Conservation (phyloP, 2,888 invertebrate species). For the Caenorhabditis sulstoni region DNA sequence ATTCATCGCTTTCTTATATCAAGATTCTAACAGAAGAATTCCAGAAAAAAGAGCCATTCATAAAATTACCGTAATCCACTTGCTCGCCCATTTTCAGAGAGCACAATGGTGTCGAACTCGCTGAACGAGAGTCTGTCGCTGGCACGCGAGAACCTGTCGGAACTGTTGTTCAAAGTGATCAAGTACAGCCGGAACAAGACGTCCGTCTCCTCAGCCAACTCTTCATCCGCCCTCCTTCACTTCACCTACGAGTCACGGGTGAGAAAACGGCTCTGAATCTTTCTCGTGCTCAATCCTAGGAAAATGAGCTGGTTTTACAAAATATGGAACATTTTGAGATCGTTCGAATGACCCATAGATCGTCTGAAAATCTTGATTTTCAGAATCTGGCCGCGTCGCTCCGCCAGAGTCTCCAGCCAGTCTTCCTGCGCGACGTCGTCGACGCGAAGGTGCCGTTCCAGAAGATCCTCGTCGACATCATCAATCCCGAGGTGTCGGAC, state of each 20-base stretch:
- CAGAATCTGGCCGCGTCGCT: slow-evolving; percentile 45
- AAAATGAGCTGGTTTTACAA: too few relatives aligned
- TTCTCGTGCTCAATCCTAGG: too few relatives aligned
- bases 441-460: slow-evolving; percentile 54
- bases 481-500: slow-evolving; percentile 70
- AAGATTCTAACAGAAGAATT: too few relatives aligned
- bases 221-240: slow-evolving; percentile 31
- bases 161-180: slow-evolving; percentile 68
- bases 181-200: slow-evolving; percentile 63
- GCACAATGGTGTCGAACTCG: slow-evolving; percentile 59
- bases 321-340: too few relatives aligned
- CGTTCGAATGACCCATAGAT: too few relatives aligned
- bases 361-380: too few relatives aligned
- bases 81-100: slow-evolving; percentile 58
- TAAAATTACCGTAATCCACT: too few relatives aligned
- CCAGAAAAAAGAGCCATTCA: too few relatives aligned
- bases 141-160: slow-evolving; percentile 62
- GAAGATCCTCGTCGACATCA: slow-evolving; percentile 64
- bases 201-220: slow-evolving; percentile 46
- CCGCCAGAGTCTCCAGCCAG: slow-evolving; percentile 43
- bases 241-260: slow-evolving; percentile 58
- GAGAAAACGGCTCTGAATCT: too few relatives aligned
- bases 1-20: too few relatives aligned
- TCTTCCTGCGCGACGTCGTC: slow-evolving; percentile 37
- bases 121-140: slow-evolving; percentile 58